Conservation (phyloP, 2,888 invertebrate genomes). For the Pantelozetes paolii region DNA sequence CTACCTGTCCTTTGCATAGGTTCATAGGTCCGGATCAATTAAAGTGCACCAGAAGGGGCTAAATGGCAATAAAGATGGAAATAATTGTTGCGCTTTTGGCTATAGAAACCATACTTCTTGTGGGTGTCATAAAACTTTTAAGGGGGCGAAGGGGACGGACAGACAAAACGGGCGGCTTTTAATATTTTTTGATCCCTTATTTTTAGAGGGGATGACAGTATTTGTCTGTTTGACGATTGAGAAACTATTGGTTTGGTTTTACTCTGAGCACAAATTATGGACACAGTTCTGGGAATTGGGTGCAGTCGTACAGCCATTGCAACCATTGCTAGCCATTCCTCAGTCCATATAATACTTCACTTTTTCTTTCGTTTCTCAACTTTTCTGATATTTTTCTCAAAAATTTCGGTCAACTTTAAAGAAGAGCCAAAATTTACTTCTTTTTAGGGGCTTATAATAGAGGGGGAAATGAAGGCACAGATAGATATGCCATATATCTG, state of each 20-base stretch:
- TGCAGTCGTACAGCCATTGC: background rate
- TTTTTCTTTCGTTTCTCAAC: background rate
- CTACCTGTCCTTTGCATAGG: background rate
- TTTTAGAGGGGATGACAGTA: background rate
- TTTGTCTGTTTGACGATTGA: conserved; percentile 22
- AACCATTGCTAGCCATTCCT: background rate
- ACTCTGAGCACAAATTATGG: background rate
- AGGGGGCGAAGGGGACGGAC: background rate
- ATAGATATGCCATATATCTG: background rate
- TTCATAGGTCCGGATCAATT: background rate
- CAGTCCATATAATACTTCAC: conserved; percentile 9
- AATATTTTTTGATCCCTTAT: conserved; percentile 15
- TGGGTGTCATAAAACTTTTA: conserved; percentile 23
- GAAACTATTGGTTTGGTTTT: background rate
- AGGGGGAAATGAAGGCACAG: background rate
- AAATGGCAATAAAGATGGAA: conserved; percentile 26
- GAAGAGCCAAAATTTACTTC: conserved; percentile 6
- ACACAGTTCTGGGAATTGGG: conserved; percentile 26
- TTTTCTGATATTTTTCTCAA: conserved; percentile 9
- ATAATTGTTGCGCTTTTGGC: background rate
- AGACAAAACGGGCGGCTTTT: background rate
- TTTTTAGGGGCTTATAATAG: conserved; percentile 16
- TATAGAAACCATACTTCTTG: background rate
- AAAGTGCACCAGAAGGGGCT: background rate
- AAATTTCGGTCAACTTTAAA: background rate